Base-by-base conservation (phyloP, 2,797 vertebrate species). In the Artibeus jamaicensis region DNA sequence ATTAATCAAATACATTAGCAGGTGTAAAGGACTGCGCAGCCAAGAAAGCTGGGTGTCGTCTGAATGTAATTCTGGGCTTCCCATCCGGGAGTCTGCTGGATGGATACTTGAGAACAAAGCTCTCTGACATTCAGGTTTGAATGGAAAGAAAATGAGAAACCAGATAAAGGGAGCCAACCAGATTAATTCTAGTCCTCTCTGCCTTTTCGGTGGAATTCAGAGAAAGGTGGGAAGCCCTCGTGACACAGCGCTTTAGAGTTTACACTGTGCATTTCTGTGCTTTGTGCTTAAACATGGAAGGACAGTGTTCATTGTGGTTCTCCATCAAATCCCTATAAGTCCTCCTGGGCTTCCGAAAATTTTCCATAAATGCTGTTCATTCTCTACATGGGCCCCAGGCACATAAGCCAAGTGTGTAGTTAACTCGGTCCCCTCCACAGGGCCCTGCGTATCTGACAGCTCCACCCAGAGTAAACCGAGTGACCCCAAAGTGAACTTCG, bases 41-140 rank as follows among this genome's bases (percentile, higher is more conserved):
- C 81, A 89, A 95, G 65, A 2, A 42, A 73, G 78, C 32, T 29
- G 55, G 55, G 89, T 96, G 89, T 68, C 78, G 92, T 96, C 94
- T 96, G 83, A n/a, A 92, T 55, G 96, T 86, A 95, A 95, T 93
- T 95, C 93, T 91, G 96, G 96, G 90, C 96, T 98, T 98, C 97
- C 97, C 92, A 79, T 96, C 81, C 91, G 70, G 85, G 19, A 92
- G 77, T 91, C 91, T 67, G 84, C 93, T 44, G 86, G 96, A 34
- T 59, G 97, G 91, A 71, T 3, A 93, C 83, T 24, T 67, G 26
- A 89, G 97, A 95, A 84, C 50, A 73, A 83, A 62, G 76, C 91
- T 24, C 89, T 95, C 73, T 96, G 97, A 15, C 82, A 87, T 91
- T 97, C 89, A 94, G 95, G 85, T 81, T 97, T 87, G 86, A 97